Evolutionary conservation across 2,797 vertebrate genomes (phyloP).

Genomic region (Knipowitschia caucasica): DNA sequence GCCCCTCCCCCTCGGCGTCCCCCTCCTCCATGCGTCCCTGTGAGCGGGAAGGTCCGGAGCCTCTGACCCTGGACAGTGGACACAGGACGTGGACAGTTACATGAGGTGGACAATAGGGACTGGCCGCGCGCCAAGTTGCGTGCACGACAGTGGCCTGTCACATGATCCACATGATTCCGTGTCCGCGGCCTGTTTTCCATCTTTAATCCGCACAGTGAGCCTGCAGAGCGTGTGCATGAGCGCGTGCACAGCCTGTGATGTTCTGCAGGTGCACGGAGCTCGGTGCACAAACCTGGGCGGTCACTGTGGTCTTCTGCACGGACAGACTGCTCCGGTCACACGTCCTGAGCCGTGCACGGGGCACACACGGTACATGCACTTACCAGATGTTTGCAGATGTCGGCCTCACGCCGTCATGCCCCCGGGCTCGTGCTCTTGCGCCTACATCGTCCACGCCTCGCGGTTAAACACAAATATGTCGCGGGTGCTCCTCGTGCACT

Average conservation of each 20-base stretch:
- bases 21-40: constrained; percentile 86
- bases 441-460: constrained; percentile 55
- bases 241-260: no score
- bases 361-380: constrained; percentile 32
- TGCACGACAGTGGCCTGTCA: constrained; percentile 20
- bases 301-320: no score
- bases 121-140: constrained; percentile 1
- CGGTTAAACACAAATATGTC: constrained; percentile 28
- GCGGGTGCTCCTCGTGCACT: constrained; percentile 25
- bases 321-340: constrained; percentile 22
- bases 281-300: no score
- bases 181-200: no score
- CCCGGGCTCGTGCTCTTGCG: constrained; percentile 36
- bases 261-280: constrained; percentile 37
- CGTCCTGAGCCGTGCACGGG: background rate
- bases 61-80: constrained; percentile 50
- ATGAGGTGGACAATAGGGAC: constrained; percentile 2
- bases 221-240: no score
- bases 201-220: background rate
- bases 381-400: constrained; percentile 69
- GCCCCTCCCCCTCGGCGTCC: constrained; percentile 59
- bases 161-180: constrained; percentile 11
- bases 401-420: constrained; percentile 69
- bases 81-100: constrained; percentile 38
- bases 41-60: constrained; percentile 40